Base-by-base conservation (phyloP, 2,888 invertebrate genomes). In the Neria commutata region DNA sequence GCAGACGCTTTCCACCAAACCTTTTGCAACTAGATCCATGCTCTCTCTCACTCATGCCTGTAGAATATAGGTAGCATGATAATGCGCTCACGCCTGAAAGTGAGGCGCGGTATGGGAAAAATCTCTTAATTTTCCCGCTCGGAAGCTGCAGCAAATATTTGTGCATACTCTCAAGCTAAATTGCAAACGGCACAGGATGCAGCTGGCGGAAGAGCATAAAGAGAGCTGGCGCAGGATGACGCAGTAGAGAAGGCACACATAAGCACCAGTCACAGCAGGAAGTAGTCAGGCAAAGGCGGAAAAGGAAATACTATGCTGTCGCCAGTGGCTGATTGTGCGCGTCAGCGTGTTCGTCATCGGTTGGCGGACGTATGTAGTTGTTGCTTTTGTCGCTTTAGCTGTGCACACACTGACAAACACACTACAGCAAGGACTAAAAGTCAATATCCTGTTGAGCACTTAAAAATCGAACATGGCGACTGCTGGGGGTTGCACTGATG, bases 401-500 rank as follows among this genome's bases (percentile, higher is more conserved):
- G n/a, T n/a, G n/a, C n/a, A n/a, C n/a, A n/a, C n/a, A n/a, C n/a
- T n/a, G n/a, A n/a, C n/a, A n/a, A n/a, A n/a, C n/a, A n/a, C n/a
- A n/a, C n/a, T n/a, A n/a, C n/a, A n/a, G n/a, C 45, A 37, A 23
- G 8, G 26, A 34, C 29, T 34, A 45, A 46, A 57, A 57, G 57
- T 51, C 57, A 52, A 57, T 57, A 57, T 52, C 52, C 52, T 51
- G 34, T 52, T 37, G 52, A 51, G 37, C 23, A 37, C 24, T 33
- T 47, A 34, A 34, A 47, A 34, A 46, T 34, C 46, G 46, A 46
- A 46, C 46, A n/a, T 14, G 8, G 8, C 37, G n/a, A 37, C 14
- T 5, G n/a, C n/a, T n/a, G 10, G 11, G 8, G 37, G 6, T 29
- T 5, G 6, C 11, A 11, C 8, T 37, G 8, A 37, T 37, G 6